Evolutionary conservation across 2,888 invertebrate species (phyloP), one percentile per base, ranked within the genome.

Genomic region (Acrocera orbiculus): DNA sequence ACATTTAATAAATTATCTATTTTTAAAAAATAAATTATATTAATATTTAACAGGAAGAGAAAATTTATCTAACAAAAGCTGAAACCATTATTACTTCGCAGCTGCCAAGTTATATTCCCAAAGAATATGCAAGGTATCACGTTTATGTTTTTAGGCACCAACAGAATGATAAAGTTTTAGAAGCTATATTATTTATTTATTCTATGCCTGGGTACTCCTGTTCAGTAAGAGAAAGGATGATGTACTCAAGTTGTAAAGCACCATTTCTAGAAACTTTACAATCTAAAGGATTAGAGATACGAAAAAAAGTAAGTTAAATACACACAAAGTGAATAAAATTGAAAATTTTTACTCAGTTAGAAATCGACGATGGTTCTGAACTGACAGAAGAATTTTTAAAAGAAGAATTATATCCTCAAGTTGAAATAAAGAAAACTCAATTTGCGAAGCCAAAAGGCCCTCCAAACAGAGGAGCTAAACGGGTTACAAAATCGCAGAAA

Each of bases 361-460:
- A 93, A 70, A 80, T 92, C 42, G 92, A 92, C 53, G 76, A 76
- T 44, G 83, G 83, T 7, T 73, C 75, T 44, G 93, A 96, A 56
- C 61, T 98, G 41, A 87, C 83, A 0, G 87, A 90, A 58, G 80
- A 80, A 46, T 90, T 73, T 61, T 63, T 96, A 10, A 76, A 86
- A 53, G 90, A 93, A 47, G 90, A 93, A 63, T 70, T 96, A 37
- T 92, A 96, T 59, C 95, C 95, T 0, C 87, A 86, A 56, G 75
- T 79, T 50, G 82, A 77, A 55, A 67, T 87, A 26, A 81, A 87
- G 54, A 71, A 80, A 45, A 86, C 85, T 13, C 85, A 89, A 48
- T 96, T 96, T 65, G 85, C 87, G 39, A 92, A 92, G 60, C 96
- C 96, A 2, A 93, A 90, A 62, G 93, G 93, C 7, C 96, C 95